These are phyloP conservation scores for Dasysyrphus tricinctus DNA, from an alignment of 2,888 invertebrate species.

Conservation along the genomic window DNA sequence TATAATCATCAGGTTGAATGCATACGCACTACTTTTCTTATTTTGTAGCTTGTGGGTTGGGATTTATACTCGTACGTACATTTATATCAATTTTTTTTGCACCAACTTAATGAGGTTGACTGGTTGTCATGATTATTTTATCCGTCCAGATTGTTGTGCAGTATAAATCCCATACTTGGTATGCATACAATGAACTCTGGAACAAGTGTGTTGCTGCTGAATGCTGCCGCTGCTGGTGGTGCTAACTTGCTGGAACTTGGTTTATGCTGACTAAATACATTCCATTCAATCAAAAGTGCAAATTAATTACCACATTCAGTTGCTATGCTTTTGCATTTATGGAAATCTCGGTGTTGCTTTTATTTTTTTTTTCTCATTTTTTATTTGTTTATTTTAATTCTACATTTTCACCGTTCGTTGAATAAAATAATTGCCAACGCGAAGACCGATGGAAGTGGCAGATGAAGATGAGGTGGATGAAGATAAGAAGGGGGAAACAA, in stretches of 20 bases:
- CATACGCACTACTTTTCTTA: slow-evolving; percentile 29
- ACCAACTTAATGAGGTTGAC: slow-evolving; percentile 65
- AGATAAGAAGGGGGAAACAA: neutral
- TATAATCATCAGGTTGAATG: slow-evolving; percentile 19
- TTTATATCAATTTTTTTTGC: neutral
- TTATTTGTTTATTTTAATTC: slow-evolving; percentile 31
- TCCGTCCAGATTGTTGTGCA: slow-evolving; percentile 15
- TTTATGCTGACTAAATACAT: slow-evolving; percentile 51
- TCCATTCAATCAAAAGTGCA: slow-evolving; percentile 71
- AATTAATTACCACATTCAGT: slow-evolving; percentile 70
- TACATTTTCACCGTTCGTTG: slow-evolving; percentile 68
- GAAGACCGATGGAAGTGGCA: neutral
- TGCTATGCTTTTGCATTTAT: slow-evolving; percentile 64
- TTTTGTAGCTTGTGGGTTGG: slow-evolving; percentile 26
- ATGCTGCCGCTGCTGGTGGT: neutral
- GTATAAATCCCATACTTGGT: slow-evolving; percentile 15
- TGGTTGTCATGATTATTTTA: slow-evolving; percentile 51
- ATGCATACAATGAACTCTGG: slow-evolving; percentile 48
- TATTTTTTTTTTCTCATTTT: no score
- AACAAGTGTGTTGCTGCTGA: slow-evolving; percentile 41
- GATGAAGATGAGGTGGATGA: no score
- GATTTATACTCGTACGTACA: neutral
- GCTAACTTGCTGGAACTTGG: slow-evolving; percentile 3
- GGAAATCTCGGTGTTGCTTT: slow-evolving; percentile 41
- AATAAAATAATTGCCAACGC: slow-evolving; percentile 35